Percentiles rank a stretch among this genome's conserved stretches.
These are phyloP conservation scores for Eueides isabella DNA, from an alignment of 1,140 invertebrate genomes.

Conservation along the genomic window DNA sequence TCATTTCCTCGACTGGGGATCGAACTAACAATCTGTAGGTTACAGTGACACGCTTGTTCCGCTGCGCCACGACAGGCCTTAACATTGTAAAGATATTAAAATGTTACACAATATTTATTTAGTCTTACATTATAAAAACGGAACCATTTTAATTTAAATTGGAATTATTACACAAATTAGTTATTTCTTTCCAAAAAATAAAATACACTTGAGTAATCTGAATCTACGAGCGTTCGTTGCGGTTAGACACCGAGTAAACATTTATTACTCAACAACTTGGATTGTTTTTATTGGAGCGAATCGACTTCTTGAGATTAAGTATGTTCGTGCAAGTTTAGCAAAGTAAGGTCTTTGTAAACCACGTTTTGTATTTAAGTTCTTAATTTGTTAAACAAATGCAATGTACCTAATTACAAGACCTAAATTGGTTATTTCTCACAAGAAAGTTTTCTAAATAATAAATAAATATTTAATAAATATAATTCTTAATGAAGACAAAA, in stretches of 20 bases:
- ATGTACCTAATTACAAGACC: neutral
- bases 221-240: constrained; percentile 10
- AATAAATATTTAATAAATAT: too few relatives aligned
- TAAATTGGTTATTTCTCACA: too few relatives aligned
- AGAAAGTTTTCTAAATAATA: too few relatives aligned
- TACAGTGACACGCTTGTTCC: too few relatives aligned
- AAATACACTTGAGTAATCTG: constrained; percentile 12
- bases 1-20: too few relatives aligned
- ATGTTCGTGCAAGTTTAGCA: neutral
- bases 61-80: too few relatives aligned
- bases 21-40: too few relatives aligned
- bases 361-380: neutral
- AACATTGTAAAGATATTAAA: neutral
- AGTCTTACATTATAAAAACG: neutral
- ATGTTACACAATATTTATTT: neutral
- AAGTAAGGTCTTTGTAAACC: neutral
- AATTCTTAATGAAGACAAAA: too few relatives aligned
- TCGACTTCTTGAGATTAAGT: constrained; percentile 11
- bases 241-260: constrained; percentile 16
- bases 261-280: constrained; percentile 10
- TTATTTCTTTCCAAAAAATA: neutral
- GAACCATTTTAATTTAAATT: neutral
- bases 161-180: neutral
- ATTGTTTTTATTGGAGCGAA: constrained; percentile 17
- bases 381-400: neutral